phyloP scores from a whole-genome alignment of 2,888 invertebrate species.

The Drosophila neonasuta region DNA sequence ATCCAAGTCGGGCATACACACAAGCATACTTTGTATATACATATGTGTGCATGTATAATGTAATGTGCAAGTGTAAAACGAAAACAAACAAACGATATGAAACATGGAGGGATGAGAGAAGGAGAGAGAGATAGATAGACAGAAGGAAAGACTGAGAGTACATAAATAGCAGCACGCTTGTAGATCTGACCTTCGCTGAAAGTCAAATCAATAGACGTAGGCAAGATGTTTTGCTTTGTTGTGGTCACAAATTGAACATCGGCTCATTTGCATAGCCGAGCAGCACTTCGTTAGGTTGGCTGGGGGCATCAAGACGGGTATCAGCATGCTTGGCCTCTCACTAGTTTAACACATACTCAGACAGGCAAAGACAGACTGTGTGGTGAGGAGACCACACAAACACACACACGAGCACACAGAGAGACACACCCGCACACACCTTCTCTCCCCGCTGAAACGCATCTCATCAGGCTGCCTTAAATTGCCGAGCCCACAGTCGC shows the following conservation, averaged over 20 bases:
- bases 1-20: background rate
- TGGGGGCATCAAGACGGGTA: constrained; percentile 3
- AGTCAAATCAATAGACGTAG: constrained; percentile 57
- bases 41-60: background rate
- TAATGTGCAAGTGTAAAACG: background rate
- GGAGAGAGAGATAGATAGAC: background rate
- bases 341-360: constrained; percentile 7
- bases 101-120: no score
- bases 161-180: constrained; percentile 2
- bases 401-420: no score
- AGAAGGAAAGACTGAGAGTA: background rate
- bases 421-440: background rate
- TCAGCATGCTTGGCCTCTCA: constrained; percentile 12
- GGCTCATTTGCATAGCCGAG: constrained; percentile 52
- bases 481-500: constrained; percentile 13
- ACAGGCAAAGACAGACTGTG: no score
- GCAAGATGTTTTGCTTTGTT: constrained; percentile 3
- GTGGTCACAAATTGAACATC: constrained; percentile 47
- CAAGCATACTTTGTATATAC: no score
- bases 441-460: background rate
- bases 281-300: constrained; percentile 2
- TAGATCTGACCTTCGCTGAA: constrained; percentile 61
- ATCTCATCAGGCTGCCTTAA: constrained; percentile 4
- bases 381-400: no score
- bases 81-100: constrained; percentile 2